These are phyloP conservation scores for Isurus oxyrinchus DNA, from an alignment of 2,113 vertebrate genomes.

Conservation along the genomic window DNA sequence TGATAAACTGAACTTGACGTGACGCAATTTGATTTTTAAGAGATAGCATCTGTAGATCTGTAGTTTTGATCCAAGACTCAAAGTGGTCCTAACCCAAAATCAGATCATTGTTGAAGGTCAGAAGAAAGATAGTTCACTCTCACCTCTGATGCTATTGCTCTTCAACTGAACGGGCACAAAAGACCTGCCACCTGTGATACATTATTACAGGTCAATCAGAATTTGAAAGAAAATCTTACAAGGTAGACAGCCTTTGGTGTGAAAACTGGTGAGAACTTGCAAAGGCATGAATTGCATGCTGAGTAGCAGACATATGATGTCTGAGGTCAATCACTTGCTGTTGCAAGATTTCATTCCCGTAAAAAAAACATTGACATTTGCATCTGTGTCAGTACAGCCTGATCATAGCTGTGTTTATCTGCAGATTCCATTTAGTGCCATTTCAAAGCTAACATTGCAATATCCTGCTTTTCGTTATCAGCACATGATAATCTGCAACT, in stretches of 20 bases:
- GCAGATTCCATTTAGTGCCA: neutral
- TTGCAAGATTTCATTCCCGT: neutral
- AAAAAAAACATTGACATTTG: conserved; percentile 2
- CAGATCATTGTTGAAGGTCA: neutral
- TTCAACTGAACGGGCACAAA: neutral
- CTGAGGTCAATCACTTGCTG: conserved; percentile 8
- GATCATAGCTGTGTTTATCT: neutral
- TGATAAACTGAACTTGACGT: neutral
- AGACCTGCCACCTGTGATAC: neutral
- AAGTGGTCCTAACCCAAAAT: neutral
- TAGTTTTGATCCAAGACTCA: neutral
- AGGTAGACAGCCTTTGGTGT: neutral
- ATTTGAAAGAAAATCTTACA: neutral
- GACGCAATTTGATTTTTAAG: neutral
- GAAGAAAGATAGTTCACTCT: neutral
- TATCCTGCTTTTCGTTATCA: conserved; percentile 25
- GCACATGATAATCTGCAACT: neutral
- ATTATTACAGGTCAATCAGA: neutral
- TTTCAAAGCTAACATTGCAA: conserved; percentile 28
- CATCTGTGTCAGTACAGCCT: neutral
- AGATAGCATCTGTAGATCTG: neutral
- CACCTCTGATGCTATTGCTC: neutral
- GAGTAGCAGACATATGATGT: neutral
- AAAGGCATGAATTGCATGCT: neutral
- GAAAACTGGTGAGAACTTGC: neutral